Conservation (phyloP, 2,113 vertebrate species). For the Tragelaphus strepsiceros region DNA sequence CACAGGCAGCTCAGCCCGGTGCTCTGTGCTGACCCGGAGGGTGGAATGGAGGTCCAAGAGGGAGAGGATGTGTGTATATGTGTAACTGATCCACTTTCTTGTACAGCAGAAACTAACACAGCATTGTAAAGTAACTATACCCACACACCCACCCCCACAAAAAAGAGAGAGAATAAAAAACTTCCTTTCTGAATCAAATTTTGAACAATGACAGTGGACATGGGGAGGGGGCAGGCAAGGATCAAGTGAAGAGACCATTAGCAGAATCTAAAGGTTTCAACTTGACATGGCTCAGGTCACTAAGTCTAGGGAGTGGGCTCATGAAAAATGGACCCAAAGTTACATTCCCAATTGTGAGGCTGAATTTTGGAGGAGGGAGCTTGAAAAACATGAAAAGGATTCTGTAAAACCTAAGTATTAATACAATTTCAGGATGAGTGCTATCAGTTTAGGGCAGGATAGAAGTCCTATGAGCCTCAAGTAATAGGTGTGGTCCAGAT, state of each 20-base stretch:
- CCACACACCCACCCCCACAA: neutral
- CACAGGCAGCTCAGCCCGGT: fast-evolving
- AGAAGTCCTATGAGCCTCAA: neutral
- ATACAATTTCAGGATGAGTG: neutral
- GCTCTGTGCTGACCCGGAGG: neutral
- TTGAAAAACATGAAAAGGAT: neutral
- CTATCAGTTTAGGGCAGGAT: neutral
- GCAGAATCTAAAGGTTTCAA: neutral
- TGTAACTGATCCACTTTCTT: neutral
- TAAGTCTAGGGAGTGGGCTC: neutral
- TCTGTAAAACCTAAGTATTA: neutral
- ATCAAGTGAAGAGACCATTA: neutral
- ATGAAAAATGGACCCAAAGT: neutral
- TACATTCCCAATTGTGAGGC: neutral
- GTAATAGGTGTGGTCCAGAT: neutral
- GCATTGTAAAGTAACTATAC: neutral
- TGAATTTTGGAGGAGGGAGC: neutral
- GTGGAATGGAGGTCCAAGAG: neutral
- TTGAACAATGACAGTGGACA: neutral
- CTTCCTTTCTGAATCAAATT: neutral
- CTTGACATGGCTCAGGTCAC: neutral
- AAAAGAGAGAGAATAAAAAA: neutral
- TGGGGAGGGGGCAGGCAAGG: neutral
- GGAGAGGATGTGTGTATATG: neutral
- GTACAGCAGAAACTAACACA: neutral